A percentile compares a stretch with the other conserved stretches of the same genome.
Conservation (phyloP, 2,888 invertebrate species). For the Gastracanthus pulcherrimus region DNA sequence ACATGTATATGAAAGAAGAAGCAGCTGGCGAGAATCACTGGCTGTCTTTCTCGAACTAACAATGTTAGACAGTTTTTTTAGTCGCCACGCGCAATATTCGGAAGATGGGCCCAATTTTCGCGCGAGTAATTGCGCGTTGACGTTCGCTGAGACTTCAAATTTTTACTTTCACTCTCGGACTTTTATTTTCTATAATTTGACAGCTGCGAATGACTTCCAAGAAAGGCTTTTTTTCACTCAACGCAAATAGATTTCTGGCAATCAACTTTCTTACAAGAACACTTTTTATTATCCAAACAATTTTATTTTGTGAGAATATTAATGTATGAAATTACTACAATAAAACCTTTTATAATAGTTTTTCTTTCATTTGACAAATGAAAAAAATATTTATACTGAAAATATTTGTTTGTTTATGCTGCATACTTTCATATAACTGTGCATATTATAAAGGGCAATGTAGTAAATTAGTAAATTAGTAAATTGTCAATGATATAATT, state of each 20-base stretch:
- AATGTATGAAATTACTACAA: background rate
- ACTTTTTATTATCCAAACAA: constrained; percentile 28
- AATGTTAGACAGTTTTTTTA: constrained; percentile 28
- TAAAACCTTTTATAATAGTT: background rate
- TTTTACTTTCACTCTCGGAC: constrained; percentile 38
- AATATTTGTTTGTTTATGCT: no score
- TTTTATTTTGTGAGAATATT: background rate
- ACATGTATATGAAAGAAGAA: background rate
- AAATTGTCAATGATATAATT: no score
- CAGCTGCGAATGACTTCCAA: constrained; percentile 50
- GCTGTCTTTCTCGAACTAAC: constrained; percentile 11
- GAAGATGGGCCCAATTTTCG: constrained; percentile 48
- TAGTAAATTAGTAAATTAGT: no score
- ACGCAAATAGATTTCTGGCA: constrained; percentile 14
- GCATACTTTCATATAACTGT: no score
- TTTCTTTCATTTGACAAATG: background rate
- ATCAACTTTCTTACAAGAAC: constrained; percentile 12
- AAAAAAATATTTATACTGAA: no score
- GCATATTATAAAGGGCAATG: no score
- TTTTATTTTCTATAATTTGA: constrained; percentile 56
- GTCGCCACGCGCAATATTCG: constrained; percentile 1
- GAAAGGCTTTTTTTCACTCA: constrained; percentile 36
- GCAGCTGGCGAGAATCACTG: constrained; percentile 18
- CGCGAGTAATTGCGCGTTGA: constrained; percentile 46
- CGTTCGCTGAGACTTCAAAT: constrained; percentile 38